Percentiles rank a stretch among this genome's conserved stretches.
Conservation (phyloP, 2,888 invertebrate genomes). For the Arge pagana region DNA sequence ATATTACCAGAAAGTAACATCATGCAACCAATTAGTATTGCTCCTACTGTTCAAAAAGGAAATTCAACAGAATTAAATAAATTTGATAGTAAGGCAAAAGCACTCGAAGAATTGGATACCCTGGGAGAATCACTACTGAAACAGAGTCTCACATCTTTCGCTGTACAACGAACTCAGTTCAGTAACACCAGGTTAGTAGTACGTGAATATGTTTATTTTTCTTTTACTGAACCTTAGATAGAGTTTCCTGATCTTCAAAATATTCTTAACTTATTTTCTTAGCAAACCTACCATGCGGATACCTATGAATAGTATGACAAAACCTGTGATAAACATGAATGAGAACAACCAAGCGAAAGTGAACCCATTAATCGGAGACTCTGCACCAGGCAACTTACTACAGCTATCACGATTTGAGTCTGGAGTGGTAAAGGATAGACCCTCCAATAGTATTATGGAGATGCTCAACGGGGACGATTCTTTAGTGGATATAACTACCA, state of each 20-base stretch:
- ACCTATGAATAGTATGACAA: constrained; percentile 63
- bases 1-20: constrained; percentile 41
- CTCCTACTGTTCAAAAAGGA: constrained; percentile 52
- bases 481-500: constrained; percentile 63
- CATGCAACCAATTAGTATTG: constrained; percentile 47
- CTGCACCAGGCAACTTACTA: background rate
- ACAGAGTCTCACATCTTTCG: constrained; percentile 66
- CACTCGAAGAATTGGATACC: constrained; percentile 77
- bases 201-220: background rate
- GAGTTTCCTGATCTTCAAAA: constrained; percentile 1
- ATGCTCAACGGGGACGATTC: constrained; percentile 58
- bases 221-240: constrained; percentile 52
- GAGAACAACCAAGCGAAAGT: background rate
- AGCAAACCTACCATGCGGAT: constrained; percentile 65
- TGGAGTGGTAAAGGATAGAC: background rate
- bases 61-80: constrained; percentile 34
- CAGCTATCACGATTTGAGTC: constrained; percentile 2
- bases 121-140: constrained; percentile 81
- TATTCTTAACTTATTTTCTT: constrained; percentile 45
- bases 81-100: constrained; percentile 60
- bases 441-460: constrained; percentile 2
- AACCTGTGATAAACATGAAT: constrained; percentile 14
- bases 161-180: constrained; percentile 55
- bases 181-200: constrained; percentile 51
- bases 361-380: constrained; percentile 1